Conservation (phyloP, 2,888 invertebrate species). For the Dastarcus helophoroides region DNA sequence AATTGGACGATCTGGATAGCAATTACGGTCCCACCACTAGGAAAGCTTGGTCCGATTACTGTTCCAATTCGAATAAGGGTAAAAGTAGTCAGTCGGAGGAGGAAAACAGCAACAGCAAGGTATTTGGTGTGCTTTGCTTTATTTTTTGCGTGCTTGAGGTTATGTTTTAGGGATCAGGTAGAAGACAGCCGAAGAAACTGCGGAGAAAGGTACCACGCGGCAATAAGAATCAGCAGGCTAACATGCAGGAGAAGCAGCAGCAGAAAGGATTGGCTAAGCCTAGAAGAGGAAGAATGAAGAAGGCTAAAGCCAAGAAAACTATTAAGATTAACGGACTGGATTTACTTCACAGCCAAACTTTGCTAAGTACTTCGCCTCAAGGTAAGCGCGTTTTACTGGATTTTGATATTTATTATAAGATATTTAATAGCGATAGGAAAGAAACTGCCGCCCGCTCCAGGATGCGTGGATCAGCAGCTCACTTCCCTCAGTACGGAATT, state of each 20-base stretch:
- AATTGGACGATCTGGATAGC: slow-evolving; percentile 35
- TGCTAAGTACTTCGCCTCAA: slow-evolving; percentile 74
- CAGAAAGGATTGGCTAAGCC: slow-evolving; percentile 34
- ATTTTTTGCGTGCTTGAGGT: slow-evolving; percentile 1
- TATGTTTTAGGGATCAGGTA: slow-evolving; percentile 14
- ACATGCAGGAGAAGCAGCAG: slow-evolving; percentile 20
- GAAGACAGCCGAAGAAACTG: slow-evolving; percentile 38
- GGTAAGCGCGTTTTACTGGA: slow-evolving; percentile 29
- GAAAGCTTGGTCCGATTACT: slow-evolving; percentile 65
- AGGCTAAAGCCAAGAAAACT: slow-evolving; percentile 49
- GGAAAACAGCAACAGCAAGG: slow-evolving; percentile 39
- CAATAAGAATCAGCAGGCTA: slow-evolving; percentile 27
- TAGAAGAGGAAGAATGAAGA: slow-evolving; percentile 50
- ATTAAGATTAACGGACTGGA: slow-evolving; percentile 78
- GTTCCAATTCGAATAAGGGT: slow-evolving; percentile 47
- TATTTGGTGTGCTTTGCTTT: slow-evolving; percentile 22
- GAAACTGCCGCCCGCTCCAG: slow-evolving; percentile 76
- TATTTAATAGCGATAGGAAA: slow-evolving; percentile 43
- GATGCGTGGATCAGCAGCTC: slow-evolving; percentile 83
- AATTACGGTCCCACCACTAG: slow-evolving; percentile 58
- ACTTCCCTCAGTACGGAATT: slow-evolving; percentile 63
- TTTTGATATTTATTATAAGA: slow-evolving; percentile 4
- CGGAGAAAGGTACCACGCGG: slow-evolving; percentile 41
- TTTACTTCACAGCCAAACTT: slow-evolving; percentile 77
- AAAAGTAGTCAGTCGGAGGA: slow-evolving; percentile 53